Conservation (phyloP, 2,888 invertebrate genomes). For the Empis stercorea region DNA sequence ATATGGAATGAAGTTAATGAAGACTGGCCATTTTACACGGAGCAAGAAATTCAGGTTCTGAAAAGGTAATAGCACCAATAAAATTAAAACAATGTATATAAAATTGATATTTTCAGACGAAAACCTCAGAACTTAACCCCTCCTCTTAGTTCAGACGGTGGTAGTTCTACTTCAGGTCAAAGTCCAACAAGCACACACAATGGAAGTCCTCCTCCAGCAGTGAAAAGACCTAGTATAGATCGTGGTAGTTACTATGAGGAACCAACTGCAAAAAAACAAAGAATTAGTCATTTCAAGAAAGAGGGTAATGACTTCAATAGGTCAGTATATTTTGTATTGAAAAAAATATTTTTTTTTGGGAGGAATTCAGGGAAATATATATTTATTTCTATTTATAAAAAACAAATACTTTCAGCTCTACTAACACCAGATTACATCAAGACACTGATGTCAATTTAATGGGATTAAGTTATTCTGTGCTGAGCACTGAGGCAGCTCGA, state of each 20-base stretch:
- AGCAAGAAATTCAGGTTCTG: slow-evolving; percentile 75
- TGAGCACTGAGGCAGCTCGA: slow-evolving; percentile 22
- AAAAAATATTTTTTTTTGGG: no score
- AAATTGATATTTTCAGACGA: slow-evolving; percentile 42
- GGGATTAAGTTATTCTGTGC: slow-evolving; percentile 31
- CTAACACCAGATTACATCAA: not conserved
- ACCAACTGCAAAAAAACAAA: slow-evolving; percentile 59
- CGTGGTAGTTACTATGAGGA: slow-evolving; percentile 41
- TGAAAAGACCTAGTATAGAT: slow-evolving; percentile 43
- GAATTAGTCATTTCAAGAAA: slow-evolving; percentile 74
- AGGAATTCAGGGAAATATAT: no score
- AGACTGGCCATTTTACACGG: slow-evolving; percentile 88
- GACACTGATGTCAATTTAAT: slow-evolving; percentile 24
- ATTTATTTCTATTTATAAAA: no score
- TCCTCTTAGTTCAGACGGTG: slow-evolving; percentile 71
- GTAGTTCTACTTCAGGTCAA: slow-evolving; percentile 64
- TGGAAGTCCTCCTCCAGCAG: slow-evolving; percentile 54
- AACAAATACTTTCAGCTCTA: no score
- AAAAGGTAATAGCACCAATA: slow-evolving; percentile 49
- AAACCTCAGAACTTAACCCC: slow-evolving; percentile 87
- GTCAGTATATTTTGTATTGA: no score
- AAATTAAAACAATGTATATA: not conserved
- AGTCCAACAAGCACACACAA: slow-evolving; percentile 64
- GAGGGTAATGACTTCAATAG: slow-evolving; percentile 23
- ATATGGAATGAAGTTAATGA: slow-evolving; percentile 89